Evolutionary conservation across 2,797 vertebrate genomes (phyloP).

Genomic region (Pangasius larnaudii): DNA sequence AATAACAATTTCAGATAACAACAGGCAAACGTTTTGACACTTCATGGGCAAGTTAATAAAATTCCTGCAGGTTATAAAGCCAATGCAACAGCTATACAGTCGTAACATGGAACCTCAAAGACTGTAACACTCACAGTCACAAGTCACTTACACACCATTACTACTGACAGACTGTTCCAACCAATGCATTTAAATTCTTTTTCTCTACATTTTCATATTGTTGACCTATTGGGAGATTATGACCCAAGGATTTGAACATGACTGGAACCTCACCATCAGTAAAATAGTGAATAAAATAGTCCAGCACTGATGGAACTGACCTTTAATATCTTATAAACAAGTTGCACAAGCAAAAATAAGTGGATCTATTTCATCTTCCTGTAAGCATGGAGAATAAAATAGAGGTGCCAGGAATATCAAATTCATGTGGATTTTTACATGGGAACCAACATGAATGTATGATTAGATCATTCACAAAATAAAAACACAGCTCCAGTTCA

Average conservation of each 20-base stretch:
- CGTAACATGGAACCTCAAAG: neutral
- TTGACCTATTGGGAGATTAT: conserved; percentile 1
- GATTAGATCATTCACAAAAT: neutral
- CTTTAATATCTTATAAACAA: neutral
- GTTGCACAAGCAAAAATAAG: conserved; percentile 1
- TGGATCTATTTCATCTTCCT: neutral
- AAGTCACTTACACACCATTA: conserved; percentile 24
- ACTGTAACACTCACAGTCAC: conserved; percentile 16
- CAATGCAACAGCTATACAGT: conserved; percentile 3
- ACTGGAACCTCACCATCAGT: neutral
- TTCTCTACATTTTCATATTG: neutral
- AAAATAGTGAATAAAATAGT: neutral
- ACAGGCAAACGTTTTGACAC: conserved; percentile 30
- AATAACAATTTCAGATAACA: conserved; percentile 14
- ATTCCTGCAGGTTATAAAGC: conserved; percentile 17
- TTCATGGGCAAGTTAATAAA: conserved; percentile 21
- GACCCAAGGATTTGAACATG: neutral
- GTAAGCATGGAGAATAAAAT: neutral
- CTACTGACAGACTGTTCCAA: conserved; percentile 3
- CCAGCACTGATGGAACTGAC: neutral
- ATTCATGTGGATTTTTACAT: neutral
- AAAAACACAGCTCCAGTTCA: conserved; percentile 16
- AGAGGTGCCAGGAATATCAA: neutral
- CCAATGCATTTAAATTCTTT: neutral
- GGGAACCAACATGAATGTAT: neutral